phyloP scores from a whole-genome alignment of 2,113 vertebrate genomes.

The Erythrolamprus reginae region DNA sequence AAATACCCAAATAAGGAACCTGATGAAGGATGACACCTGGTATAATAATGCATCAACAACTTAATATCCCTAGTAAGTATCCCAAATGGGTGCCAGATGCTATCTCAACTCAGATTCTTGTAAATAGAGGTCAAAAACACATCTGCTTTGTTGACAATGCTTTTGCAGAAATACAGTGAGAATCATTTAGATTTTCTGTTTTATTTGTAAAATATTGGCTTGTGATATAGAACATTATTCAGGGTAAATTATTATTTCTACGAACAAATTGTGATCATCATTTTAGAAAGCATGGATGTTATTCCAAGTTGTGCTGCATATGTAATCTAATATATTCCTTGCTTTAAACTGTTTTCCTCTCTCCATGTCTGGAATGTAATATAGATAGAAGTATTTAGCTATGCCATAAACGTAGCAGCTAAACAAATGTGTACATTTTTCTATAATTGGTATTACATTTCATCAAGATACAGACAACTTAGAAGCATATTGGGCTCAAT shows the following conservation, averaged over 20 bases:
- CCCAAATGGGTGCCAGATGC: slow-evolving; percentile 21
- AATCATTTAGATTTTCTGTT: neutral
- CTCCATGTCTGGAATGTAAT: neutral
- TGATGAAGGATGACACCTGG: neutral
- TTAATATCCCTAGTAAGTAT: neutral
- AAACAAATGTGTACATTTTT: neutral
- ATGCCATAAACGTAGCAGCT: neutral
- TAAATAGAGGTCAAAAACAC: neutral
- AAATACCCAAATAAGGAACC: neutral
- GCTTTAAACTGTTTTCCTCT: neutral
- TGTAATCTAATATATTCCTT: neutral
- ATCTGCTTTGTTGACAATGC: neutral
- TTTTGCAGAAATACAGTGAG: slow-evolving; percentile 5
- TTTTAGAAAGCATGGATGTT: neutral
- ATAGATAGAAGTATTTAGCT: neutral
- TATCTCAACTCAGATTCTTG: neutral
- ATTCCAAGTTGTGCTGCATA: neutral
- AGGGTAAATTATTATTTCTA: neutral
- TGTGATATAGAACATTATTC: slow-evolving; percentile 10
- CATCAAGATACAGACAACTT: neutral
- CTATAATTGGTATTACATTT: neutral
- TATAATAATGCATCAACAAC: neutral
- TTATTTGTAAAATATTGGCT: neutral
- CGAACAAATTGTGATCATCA: neutral
- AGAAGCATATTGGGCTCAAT: neutral